A percentile compares a stretch with the other conserved stretches of the same genome.
Evolutionary conservation across 2,113 vertebrate species (phyloP).

Genomic region (Scomber scombrus): DNA sequence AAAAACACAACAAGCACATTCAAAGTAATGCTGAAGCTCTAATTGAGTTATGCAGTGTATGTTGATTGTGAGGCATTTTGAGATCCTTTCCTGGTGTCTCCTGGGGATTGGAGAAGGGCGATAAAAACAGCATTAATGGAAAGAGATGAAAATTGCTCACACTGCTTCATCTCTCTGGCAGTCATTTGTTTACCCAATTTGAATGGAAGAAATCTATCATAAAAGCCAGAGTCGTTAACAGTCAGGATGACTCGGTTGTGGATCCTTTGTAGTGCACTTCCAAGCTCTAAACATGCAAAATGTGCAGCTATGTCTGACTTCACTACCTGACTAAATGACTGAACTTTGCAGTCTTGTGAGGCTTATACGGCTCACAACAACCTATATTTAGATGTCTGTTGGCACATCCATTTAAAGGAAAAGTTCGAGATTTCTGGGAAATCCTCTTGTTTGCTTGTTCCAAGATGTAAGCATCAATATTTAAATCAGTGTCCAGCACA

Average conservation of each 20-base stretch:
- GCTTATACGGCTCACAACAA: neutral
- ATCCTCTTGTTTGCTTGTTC: neutral
- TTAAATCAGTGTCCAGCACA: neutral
- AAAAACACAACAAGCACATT: slow-evolving; percentile 52
- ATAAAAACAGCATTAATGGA: slow-evolving; percentile 78
- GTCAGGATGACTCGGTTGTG: slow-evolving; percentile 55
- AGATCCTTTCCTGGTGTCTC: slow-evolving; percentile 59
- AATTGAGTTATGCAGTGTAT: slow-evolving; percentile 73
- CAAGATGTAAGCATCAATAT: neutral
- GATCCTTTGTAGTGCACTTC: slow-evolving; percentile 40
- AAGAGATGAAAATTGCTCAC: slow-evolving; percentile 75
- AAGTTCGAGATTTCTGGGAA: neutral
- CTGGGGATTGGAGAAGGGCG: slow-evolving; percentile 50
- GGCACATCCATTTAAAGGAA: neutral
- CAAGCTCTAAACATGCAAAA: slow-evolving; percentile 40
- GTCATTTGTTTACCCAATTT: slow-evolving; percentile 77
- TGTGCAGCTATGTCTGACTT: slow-evolving; percentile 17
- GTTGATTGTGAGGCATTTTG: slow-evolving; percentile 70
- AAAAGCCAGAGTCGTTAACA: slow-evolving; percentile 63
- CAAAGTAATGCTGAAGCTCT: slow-evolving; percentile 64
- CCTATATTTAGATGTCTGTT: neutral
- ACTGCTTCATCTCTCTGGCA: slow-evolving; percentile 60
- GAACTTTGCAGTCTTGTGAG: neutral
- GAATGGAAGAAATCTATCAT: slow-evolving; percentile 74
- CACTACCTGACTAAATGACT: neutral